Conservation (phyloP, 2,113 vertebrate genomes). For the Cervus canadensis region DNA sequence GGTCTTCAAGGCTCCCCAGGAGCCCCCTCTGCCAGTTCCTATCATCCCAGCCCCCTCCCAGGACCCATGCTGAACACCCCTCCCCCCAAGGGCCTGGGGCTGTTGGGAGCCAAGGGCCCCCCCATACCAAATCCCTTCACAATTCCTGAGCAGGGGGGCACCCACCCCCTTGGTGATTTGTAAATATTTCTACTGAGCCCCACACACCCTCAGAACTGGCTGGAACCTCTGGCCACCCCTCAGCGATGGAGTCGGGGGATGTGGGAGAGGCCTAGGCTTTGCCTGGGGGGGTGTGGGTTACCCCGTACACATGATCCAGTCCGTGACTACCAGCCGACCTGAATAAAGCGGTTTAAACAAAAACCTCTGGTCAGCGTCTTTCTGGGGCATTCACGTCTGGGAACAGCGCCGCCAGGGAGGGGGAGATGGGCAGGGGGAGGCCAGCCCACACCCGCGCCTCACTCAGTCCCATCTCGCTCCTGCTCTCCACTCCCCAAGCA, state of each 20-base stretch:
- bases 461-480: fast-evolving
- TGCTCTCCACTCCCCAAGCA: neutral
- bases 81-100: neutral
- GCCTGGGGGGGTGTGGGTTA: neutral
- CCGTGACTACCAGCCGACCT: constrained; percentile 73
- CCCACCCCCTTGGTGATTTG: neutral
- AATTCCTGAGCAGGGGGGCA: constrained; percentile 23
- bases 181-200: constrained; percentile 71
- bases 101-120: neutral
- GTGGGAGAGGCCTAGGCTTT: neutral
- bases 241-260: neutral
- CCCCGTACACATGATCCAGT: constrained; percentile 34
- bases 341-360: constrained; percentile 82
- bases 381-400: neutral
- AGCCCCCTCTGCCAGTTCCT: constrained; percentile 57
- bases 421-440: neutral
- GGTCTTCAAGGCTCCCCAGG: constrained; percentile 52
- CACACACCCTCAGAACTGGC: constrained; percentile 16
- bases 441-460: neutral
- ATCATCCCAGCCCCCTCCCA: neutral
- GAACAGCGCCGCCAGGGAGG: fast-evolving
- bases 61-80: neutral
- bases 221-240: constrained; percentile 44
- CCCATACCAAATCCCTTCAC: neutral
- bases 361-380: neutral